Percentiles rank a stretch among this genome's conserved stretches.
Evolutionary conservation across 2,113 vertebrate genomes (phyloP).

Genomic region (Thinocorus orbignyianus): DNA sequence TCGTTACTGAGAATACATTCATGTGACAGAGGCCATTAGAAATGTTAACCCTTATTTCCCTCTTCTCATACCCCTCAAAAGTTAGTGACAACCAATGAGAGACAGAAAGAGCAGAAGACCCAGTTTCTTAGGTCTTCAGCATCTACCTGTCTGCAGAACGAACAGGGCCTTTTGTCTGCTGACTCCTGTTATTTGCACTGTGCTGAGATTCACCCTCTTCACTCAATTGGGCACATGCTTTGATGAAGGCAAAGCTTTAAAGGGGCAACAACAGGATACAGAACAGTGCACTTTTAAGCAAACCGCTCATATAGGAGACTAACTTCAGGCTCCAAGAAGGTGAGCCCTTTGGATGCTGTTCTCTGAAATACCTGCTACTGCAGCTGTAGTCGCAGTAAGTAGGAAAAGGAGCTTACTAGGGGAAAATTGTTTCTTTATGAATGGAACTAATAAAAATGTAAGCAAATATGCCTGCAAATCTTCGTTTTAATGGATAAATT

Average conservation of each 20-base stretch:
- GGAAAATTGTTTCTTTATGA: not conserved
- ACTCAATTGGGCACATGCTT: not conserved
- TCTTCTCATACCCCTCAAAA: not conserved
- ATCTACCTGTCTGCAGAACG: not conserved
- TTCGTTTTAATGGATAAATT: not conserved
- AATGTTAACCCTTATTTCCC: not conserved
- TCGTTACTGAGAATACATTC: not conserved
- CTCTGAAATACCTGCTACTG: not conserved
- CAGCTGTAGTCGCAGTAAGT: not conserved
- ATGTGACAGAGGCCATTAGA: not conserved
- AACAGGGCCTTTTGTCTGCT: not conserved
- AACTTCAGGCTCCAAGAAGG: not conserved
- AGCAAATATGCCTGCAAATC: not conserved
- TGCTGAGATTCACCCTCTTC: not conserved
- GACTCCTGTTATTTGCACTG: fast-evolving
- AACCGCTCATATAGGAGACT: not conserved
- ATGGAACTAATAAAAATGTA: not conserved
- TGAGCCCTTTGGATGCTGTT: not conserved
- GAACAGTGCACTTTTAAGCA: not conserved
- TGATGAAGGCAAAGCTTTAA: not conserved
- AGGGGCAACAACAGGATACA: not conserved
- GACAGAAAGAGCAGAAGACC: not conserved
- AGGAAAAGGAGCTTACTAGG: not conserved
- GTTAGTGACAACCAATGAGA: not conserved
- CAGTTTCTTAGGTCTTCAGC: not conserved